Evolutionary conservation across 2,888 invertebrate species (phyloP), one percentile per base, ranked within the genome.

Genomic region (Pilophorus perplexus): DNA sequence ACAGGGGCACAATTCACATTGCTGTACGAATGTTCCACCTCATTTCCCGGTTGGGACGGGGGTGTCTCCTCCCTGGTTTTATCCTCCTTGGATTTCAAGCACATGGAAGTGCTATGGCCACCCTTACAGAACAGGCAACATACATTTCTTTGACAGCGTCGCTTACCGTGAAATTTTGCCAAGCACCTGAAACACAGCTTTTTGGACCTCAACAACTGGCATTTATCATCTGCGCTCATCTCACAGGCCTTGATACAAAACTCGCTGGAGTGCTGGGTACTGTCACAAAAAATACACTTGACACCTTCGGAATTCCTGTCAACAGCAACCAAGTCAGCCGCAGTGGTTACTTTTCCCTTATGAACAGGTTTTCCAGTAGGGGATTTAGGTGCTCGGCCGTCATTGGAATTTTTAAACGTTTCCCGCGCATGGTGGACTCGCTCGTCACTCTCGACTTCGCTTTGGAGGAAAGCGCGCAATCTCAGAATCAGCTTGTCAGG

Each of bases 391-490:
- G 5, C n/a, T 12, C 12, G 1, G n/a, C 33, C 3, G 12, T 54
- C 28, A 16, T 25, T 12, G n/a, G 25, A 3, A 10, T 12, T 16
- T 50, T 50, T 18, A 14, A 37, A 54, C 2, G 20, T 33, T 33
- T 10, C 16, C 22, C 37, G 44, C 10, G 64, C 37, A 5, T 22
- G 50, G n/a, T 5, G 14, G 5, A 64, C 22, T 3, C 64, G 5
- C 37, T 64, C 64, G 8, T 64, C 52, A 37, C 33, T 50, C 20
- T 28, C 38, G 8, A 64, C 64, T 33, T 64, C 64, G 8, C 23
- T 27, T 8, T 23, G 14, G 12, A 64, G 38, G 22, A 64, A 50
- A 14, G 23, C 33, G 5, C 44, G 25, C 14, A 62, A 28, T 37
- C 37, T 37, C 3, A 8, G 33, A 16, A 54, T 54, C 33, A 22